Conservation (phyloP, 2,797 vertebrate genomes). For the Vespertilio murinus region DNA sequence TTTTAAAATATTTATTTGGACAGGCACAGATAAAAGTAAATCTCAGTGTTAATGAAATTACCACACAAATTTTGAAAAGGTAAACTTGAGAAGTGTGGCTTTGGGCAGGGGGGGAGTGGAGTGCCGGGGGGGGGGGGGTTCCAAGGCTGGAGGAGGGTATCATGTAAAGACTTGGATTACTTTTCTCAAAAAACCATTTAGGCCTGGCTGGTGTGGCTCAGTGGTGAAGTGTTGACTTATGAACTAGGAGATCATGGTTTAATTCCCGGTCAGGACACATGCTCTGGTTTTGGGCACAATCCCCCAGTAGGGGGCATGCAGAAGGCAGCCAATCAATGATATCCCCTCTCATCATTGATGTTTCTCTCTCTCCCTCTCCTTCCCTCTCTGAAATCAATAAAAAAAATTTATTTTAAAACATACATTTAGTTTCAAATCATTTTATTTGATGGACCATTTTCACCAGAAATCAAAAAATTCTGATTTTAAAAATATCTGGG, state of each 20-base stretch:
- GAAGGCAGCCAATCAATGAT: no score
- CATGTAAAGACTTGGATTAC: constrained; percentile 16
- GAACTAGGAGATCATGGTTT: no score
- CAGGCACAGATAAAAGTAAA: background rate
- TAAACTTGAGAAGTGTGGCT: background rate
- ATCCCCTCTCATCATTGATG: no score
- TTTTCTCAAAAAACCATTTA: background rate
- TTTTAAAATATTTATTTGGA: constrained; percentile 9
- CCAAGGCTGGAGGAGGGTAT: background rate
- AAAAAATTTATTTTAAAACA: no score
- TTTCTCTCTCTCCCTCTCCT: no score
- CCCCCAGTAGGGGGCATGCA: no score
- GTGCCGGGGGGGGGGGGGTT: accelerated
- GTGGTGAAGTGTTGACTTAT: no score
- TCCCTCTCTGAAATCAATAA: no score
- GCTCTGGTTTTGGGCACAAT: no score
- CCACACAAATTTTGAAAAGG: background rate
- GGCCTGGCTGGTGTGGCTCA: no score
- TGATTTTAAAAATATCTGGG: background rate
- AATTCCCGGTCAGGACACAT: no score
- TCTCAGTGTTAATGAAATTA: constrained; percentile 34
- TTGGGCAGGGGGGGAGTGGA: background rate
- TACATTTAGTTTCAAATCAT: background rate
- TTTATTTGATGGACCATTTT: background rate
- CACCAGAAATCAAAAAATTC: background rate